Base-by-base conservation (phyloP, 2,797 vertebrate species). In the Acanthurus tractus region DNA sequence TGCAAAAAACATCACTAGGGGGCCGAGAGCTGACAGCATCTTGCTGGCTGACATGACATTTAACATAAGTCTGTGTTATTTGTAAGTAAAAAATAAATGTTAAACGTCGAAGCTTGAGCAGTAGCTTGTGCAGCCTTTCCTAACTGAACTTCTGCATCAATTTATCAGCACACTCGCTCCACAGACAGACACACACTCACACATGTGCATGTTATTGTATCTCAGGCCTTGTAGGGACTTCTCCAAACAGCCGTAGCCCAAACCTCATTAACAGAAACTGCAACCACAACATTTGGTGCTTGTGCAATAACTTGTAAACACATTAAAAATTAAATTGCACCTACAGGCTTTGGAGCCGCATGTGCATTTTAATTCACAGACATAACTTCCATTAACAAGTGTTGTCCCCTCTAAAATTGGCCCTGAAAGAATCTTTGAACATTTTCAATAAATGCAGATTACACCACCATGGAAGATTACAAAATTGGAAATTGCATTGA, bases 291-390 rank as follows among this genome's bases (percentile, higher is more conserved):
- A 92, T 90, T 90, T 90, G 88, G 85, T 81, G 80, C 81, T 85
- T 79, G 71, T 82, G 85, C 89, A 86, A 89, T 87, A 89, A 86
- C 90, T 88, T 91, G 92, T 94, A 93, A 94, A 95, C 93, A 93
- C 89, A 94, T 95, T 93, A 92, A 94, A 93, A 89, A 93, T 93
- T 89, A 75, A 94, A 93, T 92, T 88, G 84, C 81, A 93, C 92
- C 91, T 92, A 92, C 89, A 93, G 93, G 92, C 90, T 89, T 89
- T 86, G 55, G 90, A 86, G 85, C 84, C 74, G 59, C 82, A 81
- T 88, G 75, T 86, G 82, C 87, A 86, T 92, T 90, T 92, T 91
- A 88, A 91, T 93, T 86, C 83, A 75, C 64, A 72, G 75, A 77
- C 62, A 86, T 81, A 77, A 80, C 42, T 87, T 81, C 85, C 71